These are phyloP conservation scores for Glossophaga mutica DNA, from an alignment of 2,797 vertebrate genomes.

Conservation along the genomic window DNA sequence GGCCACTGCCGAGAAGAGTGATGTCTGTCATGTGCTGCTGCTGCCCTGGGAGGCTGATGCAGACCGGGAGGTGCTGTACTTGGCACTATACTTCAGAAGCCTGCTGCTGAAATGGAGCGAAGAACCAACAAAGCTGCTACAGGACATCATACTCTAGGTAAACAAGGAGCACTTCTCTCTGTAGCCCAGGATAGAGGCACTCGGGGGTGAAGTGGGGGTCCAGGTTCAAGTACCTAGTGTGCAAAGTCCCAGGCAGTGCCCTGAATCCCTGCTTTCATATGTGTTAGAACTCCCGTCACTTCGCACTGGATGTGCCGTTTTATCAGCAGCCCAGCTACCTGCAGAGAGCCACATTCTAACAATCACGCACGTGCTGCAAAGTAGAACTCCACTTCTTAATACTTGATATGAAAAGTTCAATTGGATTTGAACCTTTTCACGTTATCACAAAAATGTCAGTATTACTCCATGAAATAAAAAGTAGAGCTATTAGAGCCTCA, in stretches of 20 bases:
- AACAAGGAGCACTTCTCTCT: not conserved
- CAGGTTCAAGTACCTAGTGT: not conserved
- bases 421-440: slow-evolving; percentile 20
- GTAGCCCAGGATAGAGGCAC: not conserved
- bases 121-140: not conserved
- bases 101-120: not conserved
- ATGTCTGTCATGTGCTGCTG: no score
- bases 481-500: not conserved
- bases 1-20: not conserved
- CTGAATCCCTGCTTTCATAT: not conserved
- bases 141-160: not conserved
- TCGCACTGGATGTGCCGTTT: not conserved
- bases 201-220: rapidly evolving
- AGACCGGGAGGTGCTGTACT: not conserved
- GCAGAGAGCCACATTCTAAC: not conserved
- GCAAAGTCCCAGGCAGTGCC: not conserved
- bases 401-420: not conserved
- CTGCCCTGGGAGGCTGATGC: not conserved
- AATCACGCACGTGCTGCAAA: not conserved
- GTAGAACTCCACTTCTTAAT: not conserved
- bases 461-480: not conserved
- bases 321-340: not conserved
- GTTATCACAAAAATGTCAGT: slow-evolving; percentile 49
- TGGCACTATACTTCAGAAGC: not conserved
- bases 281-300: not conserved